Conservation (phyloP, 64 coral and sea anemone species). For the Montipora efflorescens region DNA sequence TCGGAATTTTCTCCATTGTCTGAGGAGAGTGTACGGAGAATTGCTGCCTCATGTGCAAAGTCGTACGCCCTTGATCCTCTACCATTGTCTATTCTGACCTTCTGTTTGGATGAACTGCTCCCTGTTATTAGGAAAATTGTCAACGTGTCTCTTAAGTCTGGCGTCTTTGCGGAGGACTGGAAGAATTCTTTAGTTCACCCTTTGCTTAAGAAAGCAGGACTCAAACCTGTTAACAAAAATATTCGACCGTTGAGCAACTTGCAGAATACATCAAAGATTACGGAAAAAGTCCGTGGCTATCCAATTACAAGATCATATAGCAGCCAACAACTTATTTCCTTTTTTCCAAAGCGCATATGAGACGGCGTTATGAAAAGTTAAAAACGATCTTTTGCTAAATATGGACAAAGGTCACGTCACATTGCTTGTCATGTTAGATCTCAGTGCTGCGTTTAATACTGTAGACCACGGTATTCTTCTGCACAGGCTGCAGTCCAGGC, state of each 20-base stretch:
- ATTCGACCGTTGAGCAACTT: constrained; percentile 40
- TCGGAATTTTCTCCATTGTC: background rate
- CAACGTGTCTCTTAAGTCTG: constrained; percentile 21
- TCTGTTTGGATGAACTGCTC: constrained; percentile 15
- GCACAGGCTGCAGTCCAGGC: background rate
- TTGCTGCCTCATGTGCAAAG: constrained; percentile 8
- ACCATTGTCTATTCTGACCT: constrained; percentile 3
- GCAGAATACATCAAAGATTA: constrained; percentile 61
- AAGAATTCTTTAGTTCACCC: constrained; percentile 53
- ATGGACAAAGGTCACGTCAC: constrained; percentile 36
- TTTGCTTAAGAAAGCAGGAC: constrained; percentile 55
- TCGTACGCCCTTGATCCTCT: constrained; percentile 8
- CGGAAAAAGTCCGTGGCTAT: background rate
- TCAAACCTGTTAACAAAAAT: constrained; percentile 36
- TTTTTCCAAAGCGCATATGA: background rate
- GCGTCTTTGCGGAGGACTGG: constrained; percentile 43
- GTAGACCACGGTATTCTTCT: constrained; percentile 31
- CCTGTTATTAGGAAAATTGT: constrained; percentile 42
- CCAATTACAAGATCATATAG: no score
- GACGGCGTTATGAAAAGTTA: constrained; percentile 35
- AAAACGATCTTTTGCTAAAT: constrained; percentile 35
- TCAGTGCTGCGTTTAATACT: constrained; percentile 30
- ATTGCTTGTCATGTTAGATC: constrained; percentile 17
- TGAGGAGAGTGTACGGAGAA: constrained; percentile 1
- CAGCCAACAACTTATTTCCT: no score